A percentile compares a stretch with the other conserved stretches of the same genome.
Conservation (phyloP, 1,140 invertebrate genomes). For the Magallana gigas region DNA sequence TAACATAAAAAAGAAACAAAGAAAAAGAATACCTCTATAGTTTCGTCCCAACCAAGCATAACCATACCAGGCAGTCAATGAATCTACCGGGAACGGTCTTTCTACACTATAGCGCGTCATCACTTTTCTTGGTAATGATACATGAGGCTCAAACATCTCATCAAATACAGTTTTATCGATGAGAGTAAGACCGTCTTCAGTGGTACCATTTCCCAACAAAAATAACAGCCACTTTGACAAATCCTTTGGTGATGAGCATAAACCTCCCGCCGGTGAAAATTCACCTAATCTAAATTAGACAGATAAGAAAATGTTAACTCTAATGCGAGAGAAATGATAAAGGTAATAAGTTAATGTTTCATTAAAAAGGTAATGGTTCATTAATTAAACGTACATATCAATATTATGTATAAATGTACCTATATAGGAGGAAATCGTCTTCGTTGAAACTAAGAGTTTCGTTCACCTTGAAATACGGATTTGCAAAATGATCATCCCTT, state of each 20-base stretch:
- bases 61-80: background rate
- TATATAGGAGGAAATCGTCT: background rate
- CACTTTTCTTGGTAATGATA: background rate
- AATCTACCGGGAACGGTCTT: background rate
- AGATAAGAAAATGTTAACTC: no score
- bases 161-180: background rate
- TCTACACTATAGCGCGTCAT: background rate
- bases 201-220: constrained; percentile 10
- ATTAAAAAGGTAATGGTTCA: no score
- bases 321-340: no score
- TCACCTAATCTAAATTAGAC: background rate
- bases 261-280: background rate
- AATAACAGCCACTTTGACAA: background rate
- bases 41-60: constrained; percentile 18
- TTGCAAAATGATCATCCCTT: background rate
- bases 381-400: no score
- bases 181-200: background rate
- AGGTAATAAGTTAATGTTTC: no score
- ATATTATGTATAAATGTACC: background rate
- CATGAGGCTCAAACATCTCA: background rate
- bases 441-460: constrained; percentile 21
- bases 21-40: background rate
- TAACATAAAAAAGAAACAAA: no score
- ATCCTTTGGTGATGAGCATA: background rate
- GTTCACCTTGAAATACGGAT: background rate